phyloP scores from a whole-genome alignment of 2,797 vertebrate species.

The Steatocranus sp. region DNA sequence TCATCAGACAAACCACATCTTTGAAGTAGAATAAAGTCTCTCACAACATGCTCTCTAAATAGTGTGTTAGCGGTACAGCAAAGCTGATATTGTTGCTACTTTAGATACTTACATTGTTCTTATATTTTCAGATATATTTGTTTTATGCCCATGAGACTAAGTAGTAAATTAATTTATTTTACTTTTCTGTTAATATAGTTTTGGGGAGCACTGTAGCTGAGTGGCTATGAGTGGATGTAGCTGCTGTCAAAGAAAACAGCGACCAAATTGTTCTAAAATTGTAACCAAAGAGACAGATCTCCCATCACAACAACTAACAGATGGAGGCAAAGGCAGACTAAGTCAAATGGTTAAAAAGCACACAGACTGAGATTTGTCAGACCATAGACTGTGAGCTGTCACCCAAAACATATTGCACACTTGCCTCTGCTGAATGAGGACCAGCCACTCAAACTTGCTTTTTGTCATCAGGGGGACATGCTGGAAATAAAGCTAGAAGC shows the following conservation, averaged over 20 bases:
- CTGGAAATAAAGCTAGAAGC: background rate
- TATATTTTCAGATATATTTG: background rate
- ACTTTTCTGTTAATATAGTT: background rate
- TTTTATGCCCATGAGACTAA: background rate
- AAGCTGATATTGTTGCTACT: background rate
- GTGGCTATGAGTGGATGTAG: background rate
- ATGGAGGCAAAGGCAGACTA: background rate
- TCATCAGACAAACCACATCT: background rate
- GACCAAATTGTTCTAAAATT: background rate
- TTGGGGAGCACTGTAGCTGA: background rate
- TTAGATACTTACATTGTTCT: background rate
- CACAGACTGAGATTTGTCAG: background rate
- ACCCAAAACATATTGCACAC: background rate
- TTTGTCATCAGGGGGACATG: background rate
- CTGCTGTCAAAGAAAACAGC: background rate
- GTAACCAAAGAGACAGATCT: background rate
- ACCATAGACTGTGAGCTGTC: background rate
- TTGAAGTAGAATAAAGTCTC: background rate
- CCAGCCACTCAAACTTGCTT: fast-evolving
- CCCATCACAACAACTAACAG: background rate
- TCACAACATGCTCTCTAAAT: background rate
- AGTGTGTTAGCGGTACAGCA: background rate
- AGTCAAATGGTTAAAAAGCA: background rate
- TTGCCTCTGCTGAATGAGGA: background rate
- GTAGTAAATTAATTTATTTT: background rate